Evolutionary conservation across 2,888 invertebrate species (phyloP).

Genomic region (Hirtodrosophila histrioides): DNA sequence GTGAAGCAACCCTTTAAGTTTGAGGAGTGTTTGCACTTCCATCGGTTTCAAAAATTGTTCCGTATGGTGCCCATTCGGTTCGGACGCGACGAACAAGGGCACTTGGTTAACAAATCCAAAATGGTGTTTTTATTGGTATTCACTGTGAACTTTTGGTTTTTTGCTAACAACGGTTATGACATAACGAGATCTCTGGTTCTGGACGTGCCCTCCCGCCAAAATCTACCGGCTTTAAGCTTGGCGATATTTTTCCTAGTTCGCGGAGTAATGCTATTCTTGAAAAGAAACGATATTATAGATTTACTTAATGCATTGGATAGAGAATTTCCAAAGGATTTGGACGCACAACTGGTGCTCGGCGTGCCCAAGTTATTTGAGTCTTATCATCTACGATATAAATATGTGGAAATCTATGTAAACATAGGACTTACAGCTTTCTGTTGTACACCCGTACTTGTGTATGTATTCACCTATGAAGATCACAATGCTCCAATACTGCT

Average conservation of each 20-base stretch:
- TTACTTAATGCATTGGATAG: constrained; percentile 46
- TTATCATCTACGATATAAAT: constrained; percentile 5
- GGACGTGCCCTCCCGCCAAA: constrained; percentile 7
- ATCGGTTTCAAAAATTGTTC: constrained; percentile 16
- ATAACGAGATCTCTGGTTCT: constrained; percentile 1
- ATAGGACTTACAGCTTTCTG: constrained; percentile 4
- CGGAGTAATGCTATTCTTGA: constrained; percentile 42
- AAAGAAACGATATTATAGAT: constrained; percentile 36
- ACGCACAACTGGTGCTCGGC: constrained; percentile 22
- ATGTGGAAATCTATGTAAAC: background rate
- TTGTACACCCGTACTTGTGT: constrained; percentile 9
- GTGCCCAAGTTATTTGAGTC: constrained; percentile 7
- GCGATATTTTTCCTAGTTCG: constrained; percentile 30
- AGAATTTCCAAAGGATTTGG: constrained; percentile 44
- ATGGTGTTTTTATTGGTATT: too few relatives aligned
- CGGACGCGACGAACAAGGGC: constrained; percentile 40
- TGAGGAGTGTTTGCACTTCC: constrained; percentile 46
- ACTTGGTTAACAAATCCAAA: constrained; percentile 17
- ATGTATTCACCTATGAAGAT: constrained; percentile 19
- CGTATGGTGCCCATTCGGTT: constrained; percentile 35
- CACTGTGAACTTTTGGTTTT: too few relatives aligned
- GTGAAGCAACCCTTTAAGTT: constrained; percentile 27
- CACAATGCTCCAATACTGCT: constrained; percentile 23
- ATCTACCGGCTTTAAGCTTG: constrained; percentile 19
- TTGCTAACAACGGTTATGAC: constrained; percentile 21